Conservation (phyloP, 2,888 invertebrate species). For the Osedax frankpressi region DNA sequence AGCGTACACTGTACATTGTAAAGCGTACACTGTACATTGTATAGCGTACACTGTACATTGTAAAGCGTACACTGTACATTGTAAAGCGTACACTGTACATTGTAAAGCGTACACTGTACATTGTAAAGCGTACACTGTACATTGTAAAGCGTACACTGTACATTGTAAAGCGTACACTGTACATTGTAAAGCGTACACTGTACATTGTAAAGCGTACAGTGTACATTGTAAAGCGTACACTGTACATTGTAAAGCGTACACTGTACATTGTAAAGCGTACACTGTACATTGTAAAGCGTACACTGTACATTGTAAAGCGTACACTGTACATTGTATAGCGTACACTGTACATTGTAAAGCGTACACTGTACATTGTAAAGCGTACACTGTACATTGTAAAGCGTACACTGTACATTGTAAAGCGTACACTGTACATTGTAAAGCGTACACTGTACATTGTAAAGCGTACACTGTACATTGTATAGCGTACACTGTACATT, state of each 20-base stretch:
- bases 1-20: not conserved
- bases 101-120: not conserved
- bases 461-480: not conserved
- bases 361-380: not conserved
- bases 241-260: not conserved
- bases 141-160: not conserved
- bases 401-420: not conserved
- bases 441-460: not conserved
- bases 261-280: not conserved
- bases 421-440: not conserved
- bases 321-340: not conserved
- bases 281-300: not conserved
- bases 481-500: not conserved
- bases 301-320: too few species aligned
- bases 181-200: not conserved
- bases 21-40: not conserved
- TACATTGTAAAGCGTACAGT: not conserved
- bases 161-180: not conserved
- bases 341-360: not conserved
- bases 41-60: too few species aligned
- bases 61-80: not conserved
- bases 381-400: not conserved
- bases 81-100: not conserved
- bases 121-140: not conserved
- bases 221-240: not conserved